A percentile compares a stretch with the other conserved stretches of the same genome.
Evolutionary conservation across 2,888 invertebrate species (phyloP).

Genomic region (Heliconius sara): DNA sequence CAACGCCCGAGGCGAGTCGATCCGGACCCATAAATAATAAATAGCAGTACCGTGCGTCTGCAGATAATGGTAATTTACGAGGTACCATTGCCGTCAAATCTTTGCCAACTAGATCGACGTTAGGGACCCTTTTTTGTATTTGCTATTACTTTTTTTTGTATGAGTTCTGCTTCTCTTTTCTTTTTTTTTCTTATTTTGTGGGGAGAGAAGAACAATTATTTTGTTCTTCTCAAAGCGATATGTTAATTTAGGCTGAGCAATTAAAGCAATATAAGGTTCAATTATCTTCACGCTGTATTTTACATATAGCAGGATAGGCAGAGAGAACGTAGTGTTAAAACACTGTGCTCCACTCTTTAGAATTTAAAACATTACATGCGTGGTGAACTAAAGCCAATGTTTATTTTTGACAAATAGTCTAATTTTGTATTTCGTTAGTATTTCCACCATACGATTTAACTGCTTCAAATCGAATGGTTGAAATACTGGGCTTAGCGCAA

Average conservation of each 20-base stretch:
- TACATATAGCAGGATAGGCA: no score
- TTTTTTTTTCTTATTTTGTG: background rate
- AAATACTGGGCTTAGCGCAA: no score
- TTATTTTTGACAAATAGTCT: no score
- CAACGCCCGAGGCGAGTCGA: conserved; percentile 73
- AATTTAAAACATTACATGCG: no score
- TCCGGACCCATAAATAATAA: conserved; percentile 84
- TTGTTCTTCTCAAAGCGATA: background rate
- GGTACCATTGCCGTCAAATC: conserved; percentile 77
- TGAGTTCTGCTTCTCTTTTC: background rate
- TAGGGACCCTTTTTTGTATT: conserved; percentile 55
- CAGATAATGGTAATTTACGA: conserved; percentile 84
- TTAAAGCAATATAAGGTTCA: no score
- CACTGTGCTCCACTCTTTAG: no score
- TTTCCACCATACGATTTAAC: no score
- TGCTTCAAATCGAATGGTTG: no score
- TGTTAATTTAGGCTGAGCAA: background rate
- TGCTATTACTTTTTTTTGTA: conserved; percentile 7
- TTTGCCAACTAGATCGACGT: conserved; percentile 75
- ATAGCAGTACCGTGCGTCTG: conserved; percentile 80
- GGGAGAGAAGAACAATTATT: background rate
- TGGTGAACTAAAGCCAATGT: no score
- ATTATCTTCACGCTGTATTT: background rate
- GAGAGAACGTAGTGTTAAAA: no score
- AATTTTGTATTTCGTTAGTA: no score